phyloP scores from a whole-genome alignment of 2,113 vertebrate genomes.

The Todiramphus saurophagus region DNA sequence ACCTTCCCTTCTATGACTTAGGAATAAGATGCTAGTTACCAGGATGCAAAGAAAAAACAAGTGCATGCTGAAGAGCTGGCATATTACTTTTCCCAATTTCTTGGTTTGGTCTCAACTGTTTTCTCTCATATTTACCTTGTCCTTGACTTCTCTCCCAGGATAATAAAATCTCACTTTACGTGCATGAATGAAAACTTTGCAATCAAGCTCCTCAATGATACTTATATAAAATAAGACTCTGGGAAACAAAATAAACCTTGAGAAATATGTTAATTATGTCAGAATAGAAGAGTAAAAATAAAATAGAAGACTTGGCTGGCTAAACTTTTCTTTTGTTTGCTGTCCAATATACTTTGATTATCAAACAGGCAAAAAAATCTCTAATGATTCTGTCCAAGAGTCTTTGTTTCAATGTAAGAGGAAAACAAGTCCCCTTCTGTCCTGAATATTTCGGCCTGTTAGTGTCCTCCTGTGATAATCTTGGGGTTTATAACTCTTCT shows the following conservation, averaged over 20 bases:
- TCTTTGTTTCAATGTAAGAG: slow-evolving; percentile 27
- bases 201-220: background rate
- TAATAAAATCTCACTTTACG: background rate
- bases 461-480: slow-evolving; percentile 28
- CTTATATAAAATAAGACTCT: background rate
- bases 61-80: background rate
- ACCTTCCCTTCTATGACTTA: background rate
- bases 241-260: slow-evolving; percentile 14
- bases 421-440: slow-evolving; percentile 43
- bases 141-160: background rate
- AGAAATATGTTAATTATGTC: slow-evolving; percentile 20
- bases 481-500: slow-evolving; percentile 29
- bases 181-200: background rate
- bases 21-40: background rate
- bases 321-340: slow-evolving; percentile 15
- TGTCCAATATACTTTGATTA: slow-evolving; percentile 14
- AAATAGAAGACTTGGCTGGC: background rate
- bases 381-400: background rate
- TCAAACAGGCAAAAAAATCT: background rate
- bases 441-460: slow-evolving; percentile 8
- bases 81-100: background rate
- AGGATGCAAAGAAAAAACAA: background rate
- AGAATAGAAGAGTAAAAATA: slow-evolving; percentile 29
- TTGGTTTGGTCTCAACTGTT: background rate
- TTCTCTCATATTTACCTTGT: background rate